These are phyloP conservation scores for Irena cyanogastra DNA, from an alignment of 2,113 vertebrate species.

Conservation along the genomic window DNA sequence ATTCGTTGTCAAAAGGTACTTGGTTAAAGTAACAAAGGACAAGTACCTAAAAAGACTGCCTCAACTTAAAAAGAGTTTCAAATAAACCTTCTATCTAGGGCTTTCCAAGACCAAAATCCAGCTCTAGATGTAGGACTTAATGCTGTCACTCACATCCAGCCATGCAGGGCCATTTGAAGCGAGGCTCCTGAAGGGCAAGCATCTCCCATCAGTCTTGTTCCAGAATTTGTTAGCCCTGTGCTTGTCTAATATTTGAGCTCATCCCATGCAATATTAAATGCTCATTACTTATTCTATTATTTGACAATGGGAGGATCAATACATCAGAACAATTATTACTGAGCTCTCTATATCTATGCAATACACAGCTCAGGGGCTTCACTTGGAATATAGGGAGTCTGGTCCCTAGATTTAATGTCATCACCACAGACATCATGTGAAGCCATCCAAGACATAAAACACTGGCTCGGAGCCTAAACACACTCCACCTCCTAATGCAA, in stretches of 20 bases:
- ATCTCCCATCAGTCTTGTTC: not conserved
- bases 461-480: not conserved
- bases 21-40: not conserved
- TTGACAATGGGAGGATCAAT: not conserved
- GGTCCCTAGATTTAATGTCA: not conserved
- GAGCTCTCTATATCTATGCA: not conserved
- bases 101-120: not conserved
- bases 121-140: not conserved
- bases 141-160: not conserved
- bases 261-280: not conserved
- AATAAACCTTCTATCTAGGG: not conserved
- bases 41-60: not conserved
- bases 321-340: not conserved
- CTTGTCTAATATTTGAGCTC: not conserved
- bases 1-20: not conserved
- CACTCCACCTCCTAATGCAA: not conserved
- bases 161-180: not conserved
- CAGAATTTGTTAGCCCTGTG: not conserved
- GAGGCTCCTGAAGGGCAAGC: not conserved
- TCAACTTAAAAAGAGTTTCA: not conserved
- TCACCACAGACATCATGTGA: accelerated
- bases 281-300: not conserved
- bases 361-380: not conserved
- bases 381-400: not conserved
- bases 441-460: not conserved